Evolutionary conservation across 2,113 vertebrate species (phyloP), one percentile per base, ranked within the genome.

Genomic region (Herpailurus yagouaroundi): DNA sequence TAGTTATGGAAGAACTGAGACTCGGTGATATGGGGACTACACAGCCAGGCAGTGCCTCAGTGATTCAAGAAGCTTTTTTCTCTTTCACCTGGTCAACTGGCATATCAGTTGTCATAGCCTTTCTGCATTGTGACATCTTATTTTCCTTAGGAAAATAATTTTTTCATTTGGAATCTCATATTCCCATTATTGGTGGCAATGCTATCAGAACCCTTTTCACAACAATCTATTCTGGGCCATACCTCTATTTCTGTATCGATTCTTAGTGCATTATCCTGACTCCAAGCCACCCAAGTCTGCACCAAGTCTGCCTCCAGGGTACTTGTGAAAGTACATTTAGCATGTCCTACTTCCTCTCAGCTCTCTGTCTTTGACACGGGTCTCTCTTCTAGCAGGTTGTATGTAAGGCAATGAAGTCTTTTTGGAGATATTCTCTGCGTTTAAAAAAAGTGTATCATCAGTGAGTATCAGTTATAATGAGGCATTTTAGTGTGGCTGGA

Each of bases 381-480:
- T 50, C 38, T 95, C 0, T 87, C 33, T 82, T 97, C 71, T 74
- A 96, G 80, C 25, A 45, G 94, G 68, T 73, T 98, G 97, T 88
- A 10, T 94, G 92, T 93, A 95, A 91, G 38, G 86, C 69, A 52
- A 89, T 71, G 45, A n/a, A 33, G 6, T 64, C 93, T 95, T 85
- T 82, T n/a, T 94, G 79, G 90, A 96, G 68, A 48, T 88, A 89
- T 77, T 95, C 79, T 97, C 95, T 95, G 84, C 79, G 95, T 89
- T 73, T 68, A 21, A 71, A 84, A 82, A 95, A 96, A 5, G 29
- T 31, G 18, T 16, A 33, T 83, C 91, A 94, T 85, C 93, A 64
- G 96, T 89, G 91, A 97, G 92, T 18, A 7, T 27, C 71, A 90
- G 64, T 98, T 97, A 97, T 97, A 98, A 95, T 96, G 90, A 98